Base-by-base conservation (phyloP, 2,888 invertebrate genomes). In the Xestia ashworthii region DNA sequence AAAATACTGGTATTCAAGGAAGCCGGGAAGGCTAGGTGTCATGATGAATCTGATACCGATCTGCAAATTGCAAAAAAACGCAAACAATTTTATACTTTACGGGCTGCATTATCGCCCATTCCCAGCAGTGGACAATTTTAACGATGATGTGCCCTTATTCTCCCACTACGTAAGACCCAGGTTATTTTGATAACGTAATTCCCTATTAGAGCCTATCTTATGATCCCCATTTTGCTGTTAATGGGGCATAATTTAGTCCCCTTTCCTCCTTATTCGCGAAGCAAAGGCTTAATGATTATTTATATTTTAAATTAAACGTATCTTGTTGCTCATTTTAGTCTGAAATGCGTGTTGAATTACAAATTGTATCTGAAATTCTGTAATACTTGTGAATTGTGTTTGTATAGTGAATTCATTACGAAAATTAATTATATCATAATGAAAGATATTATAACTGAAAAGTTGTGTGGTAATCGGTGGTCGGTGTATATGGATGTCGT, bases 271-370 rank as follows among this genome's bases (percentile, higher is more conserved):
- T 60, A 53, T 55, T 74, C 48, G 87, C 68, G 64, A n/a, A 14
- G 68, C 14, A 25, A 32, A 38, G 82, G 44, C 66, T 67, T 85
- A 81, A 83, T 81, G 80, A 86, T 83, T 83, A 85, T 87, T 85
- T 78, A 81, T 78, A 73, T 71, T 76, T 82, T 76, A 69, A 83
- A 77, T 83, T 80, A 73, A 76, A 71, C 60, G 71, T 75, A 25
- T 74, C 71, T 80, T 75, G 75, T 62, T 68, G 50, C 41, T 78
- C 79, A 79, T 78, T 67, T 55, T 72, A 44, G 58, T 60, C 41
- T 65, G 46, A 64, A 79, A 19, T 66, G 74, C 4, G 74, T 64
- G 55, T 58, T 46, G 80, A 65, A 74, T 82, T 53, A 5, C 19
- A 38, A 48, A 46, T 62, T 74, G 50, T 66, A 11, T 19, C 14